Base-by-base conservation (phyloP, 2,113 vertebrate genomes). In the Anarrhichthys ocellatus region DNA sequence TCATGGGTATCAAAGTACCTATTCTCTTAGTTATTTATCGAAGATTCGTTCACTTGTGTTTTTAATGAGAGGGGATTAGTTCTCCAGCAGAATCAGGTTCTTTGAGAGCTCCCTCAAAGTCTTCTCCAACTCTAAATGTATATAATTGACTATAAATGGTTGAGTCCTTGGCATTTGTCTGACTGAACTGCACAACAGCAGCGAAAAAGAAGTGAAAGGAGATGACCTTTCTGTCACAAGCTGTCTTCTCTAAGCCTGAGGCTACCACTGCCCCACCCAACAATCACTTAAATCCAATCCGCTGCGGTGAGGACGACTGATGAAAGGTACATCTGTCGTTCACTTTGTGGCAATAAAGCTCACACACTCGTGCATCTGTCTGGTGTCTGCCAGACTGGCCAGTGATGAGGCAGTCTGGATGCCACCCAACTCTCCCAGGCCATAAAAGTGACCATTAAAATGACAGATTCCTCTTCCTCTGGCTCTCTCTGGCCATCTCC, bases 381-480 rank as follows among this genome's bases (percentile, higher is more conserved):
- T 82, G 59, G 4, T 80, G 83, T 85, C 84, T 79, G 71, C 74
- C n/a, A 68, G 48, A 42, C 36, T 76, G 75, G 74, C 75, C 69
- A 40, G 76, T 71, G 42, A 82, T 11, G 81, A 63, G 84, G 29
- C 82, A 38, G 76, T 86, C 82, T 88, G 84, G 73, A 81, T 75
- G 50, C 81, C 82, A 78, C 92, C 78, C 80, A 71, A 20, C 64
- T 88, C 89, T 88, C 82, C 62, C 81, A n/a, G 62, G 61, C 85
- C 54, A 2, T 94, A 92, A 93, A 93, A 93, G 80, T 84, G 88
- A 76, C 91, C 87, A 91, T 94, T 94, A 94, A 92, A 88, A 89
- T 94, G 90, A 94, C 72, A 63, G 84, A 93, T 91, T 67, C 73
- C 54, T 65, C 76, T 29, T 66, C 77, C 63, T 20, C 46, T 44